These are phyloP conservation scores for Harpagifer antarcticus DNA, from an alignment of 2,797 vertebrate species.

Conservation along the genomic window DNA sequence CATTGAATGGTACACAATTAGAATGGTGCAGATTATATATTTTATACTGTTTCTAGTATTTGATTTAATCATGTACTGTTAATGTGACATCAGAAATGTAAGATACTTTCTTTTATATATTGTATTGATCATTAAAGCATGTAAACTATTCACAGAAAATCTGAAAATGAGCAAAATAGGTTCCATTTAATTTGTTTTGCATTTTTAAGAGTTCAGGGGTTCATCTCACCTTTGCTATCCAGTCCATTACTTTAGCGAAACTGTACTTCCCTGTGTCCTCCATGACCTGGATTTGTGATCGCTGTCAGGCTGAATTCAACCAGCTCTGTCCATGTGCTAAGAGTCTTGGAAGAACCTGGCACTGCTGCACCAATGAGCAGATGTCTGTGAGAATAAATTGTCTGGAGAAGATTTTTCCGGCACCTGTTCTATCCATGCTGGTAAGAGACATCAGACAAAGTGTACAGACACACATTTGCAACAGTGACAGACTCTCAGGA, in stretches of 20 bases:
- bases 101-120: no score
- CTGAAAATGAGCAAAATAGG: no score
- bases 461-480: conserved; percentile 44
- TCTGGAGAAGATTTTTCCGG: conserved; percentile 64
- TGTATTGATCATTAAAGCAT: no score
- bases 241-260: conserved; percentile 22
- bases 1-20: no score
- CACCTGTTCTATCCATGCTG: conserved; percentile 71
- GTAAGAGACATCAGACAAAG: conserved; percentile 62
- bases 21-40: no score
- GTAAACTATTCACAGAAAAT: no score
- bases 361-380: conserved; percentile 59
- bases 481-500: conserved; percentile 52
- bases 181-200: neutral
- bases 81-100: no score
- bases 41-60: no score
- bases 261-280: conserved; percentile 36
- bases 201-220: neutral
- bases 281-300: conserved; percentile 50
- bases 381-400: conserved; percentile 78
- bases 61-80: no score
- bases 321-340: conserved; percentile 52
- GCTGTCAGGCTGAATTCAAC: conserved; percentile 53
- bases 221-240: conserved; percentile 23
- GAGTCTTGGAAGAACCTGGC: conserved; percentile 63